Conservation (phyloP, 2,797 vertebrate species). For the Hippopotamyrus pictus region DNA sequence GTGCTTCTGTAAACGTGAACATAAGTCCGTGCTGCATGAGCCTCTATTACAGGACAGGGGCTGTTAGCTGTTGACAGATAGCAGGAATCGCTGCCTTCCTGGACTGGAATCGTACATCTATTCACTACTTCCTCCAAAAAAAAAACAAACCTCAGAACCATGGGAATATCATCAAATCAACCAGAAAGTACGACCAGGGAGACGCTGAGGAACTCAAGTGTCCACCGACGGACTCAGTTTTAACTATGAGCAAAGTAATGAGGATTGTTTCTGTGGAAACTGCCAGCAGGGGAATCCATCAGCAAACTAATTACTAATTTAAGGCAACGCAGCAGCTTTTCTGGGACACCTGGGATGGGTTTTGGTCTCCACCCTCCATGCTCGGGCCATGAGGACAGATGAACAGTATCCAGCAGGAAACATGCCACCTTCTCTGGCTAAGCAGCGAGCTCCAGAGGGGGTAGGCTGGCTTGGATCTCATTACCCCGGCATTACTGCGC, state of each 20-base stretch:
- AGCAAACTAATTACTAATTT: slow-evolving; percentile 1
- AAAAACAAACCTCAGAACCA: neutral
- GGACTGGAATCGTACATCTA: neutral
- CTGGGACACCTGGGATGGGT: neutral
- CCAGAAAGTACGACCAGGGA: neutral
- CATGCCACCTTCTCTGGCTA: neutral
- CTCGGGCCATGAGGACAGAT: neutral
- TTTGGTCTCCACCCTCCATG: neutral
- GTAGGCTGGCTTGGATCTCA: neutral
- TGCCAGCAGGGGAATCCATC: neutral
- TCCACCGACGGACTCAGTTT: neutral
- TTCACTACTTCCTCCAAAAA: neutral
- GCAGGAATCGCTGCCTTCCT: neutral
- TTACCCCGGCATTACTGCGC: neutral
- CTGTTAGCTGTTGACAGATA: neutral
- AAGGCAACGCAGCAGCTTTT: neutral
- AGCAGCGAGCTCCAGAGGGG: neutral
- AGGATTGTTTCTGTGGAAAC: neutral
- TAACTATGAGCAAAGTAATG: neutral
- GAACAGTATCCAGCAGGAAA: neutral
- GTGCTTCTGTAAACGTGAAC: neutral
- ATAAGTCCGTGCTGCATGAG: neutral
- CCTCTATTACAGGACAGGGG: neutral
- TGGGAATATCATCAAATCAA: neutral
- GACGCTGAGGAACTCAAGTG: neutral